These are phyloP conservation scores for Athene cunicularia DNA, from an alignment of 2,113 vertebrate species.

Conservation along the genomic window DNA sequence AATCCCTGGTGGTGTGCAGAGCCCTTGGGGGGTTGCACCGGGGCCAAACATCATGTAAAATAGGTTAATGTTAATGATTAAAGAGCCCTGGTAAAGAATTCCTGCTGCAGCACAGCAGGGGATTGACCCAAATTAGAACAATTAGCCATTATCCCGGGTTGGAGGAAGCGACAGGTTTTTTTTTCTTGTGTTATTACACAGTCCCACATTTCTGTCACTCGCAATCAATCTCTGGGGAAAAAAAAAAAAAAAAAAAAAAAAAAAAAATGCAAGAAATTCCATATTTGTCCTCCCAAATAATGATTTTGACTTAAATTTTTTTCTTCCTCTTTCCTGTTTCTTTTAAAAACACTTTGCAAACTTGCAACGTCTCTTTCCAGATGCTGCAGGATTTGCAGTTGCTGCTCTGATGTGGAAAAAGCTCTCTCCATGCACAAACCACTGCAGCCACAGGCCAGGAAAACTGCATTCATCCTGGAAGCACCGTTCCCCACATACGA, in stretches of 20 bases:
- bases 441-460: not conserved
- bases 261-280: not conserved
- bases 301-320: not conserved
- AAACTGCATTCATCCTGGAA: not conserved
- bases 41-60: not conserved
- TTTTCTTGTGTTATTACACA: not conserved
- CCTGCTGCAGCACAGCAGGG: slow-evolving; percentile 19
- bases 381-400: not conserved
- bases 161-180: not conserved
- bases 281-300: not conserved
- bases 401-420: not conserved
- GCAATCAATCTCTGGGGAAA: not conserved
- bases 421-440: not conserved
- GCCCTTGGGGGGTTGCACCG: not conserved
- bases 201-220: not conserved
- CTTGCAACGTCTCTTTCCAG: not conserved
- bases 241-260: not conserved
- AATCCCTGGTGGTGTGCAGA: not conserved
- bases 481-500: rapidly evolving
- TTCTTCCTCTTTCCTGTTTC: rapidly evolving
- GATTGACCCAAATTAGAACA: slow-evolving; percentile 46
- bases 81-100: not conserved
- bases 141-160: slow-evolving; percentile 13
- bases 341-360: not conserved
- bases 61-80: not conserved